Percentiles rank a stretch among this genome's conserved stretches.
These are phyloP conservation scores for Manis javanica DNA, from an alignment of 2,797 vertebrate genomes.

Conservation along the genomic window DNA sequence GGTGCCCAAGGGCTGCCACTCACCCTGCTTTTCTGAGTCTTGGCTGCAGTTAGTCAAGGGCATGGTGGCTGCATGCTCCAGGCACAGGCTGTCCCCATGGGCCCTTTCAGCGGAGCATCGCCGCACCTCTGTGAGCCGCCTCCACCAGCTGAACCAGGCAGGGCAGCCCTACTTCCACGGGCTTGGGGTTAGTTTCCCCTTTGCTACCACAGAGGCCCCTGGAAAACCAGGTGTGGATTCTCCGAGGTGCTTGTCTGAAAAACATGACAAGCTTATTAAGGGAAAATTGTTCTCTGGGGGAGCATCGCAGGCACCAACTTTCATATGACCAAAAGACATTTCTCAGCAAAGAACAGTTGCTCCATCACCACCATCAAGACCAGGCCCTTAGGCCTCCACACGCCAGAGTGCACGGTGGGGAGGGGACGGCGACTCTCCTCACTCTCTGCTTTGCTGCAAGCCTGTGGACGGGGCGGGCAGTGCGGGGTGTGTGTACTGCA, in stretches of 20 bases:
- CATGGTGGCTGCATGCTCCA: fast-evolving
- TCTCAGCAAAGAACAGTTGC: not conserved
- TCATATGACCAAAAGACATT: not conserved
- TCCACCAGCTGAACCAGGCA: fast-evolving
- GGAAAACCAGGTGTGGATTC: fast-evolving
- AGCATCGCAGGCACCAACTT: fast-evolving
- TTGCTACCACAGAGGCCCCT: not conserved
- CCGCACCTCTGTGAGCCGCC: fast-evolving
- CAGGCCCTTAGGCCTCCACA: not conserved
- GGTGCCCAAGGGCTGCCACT: not conserved
- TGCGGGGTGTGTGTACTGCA: not conserved
- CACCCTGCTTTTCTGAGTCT: not conserved
- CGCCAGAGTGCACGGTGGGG: not conserved
- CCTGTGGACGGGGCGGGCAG: fast-evolving
- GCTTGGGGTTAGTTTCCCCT: not conserved
- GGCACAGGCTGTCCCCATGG: fast-evolving
- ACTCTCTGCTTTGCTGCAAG: not conserved
- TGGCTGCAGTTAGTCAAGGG: fast-evolving
- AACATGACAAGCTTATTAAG: fast-evolving
- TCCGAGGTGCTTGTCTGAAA: not conserved
- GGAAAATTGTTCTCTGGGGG: not conserved
- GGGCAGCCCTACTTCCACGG: not conserved
- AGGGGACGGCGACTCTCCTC: fast-evolving
- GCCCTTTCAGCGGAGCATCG: fast-evolving
- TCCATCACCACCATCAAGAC: fast-evolving